Percentiles rank a stretch among this genome's conserved stretches.
Conservation (phyloP, 2,888 invertebrate species). For the Phlogophora meticulosa region DNA sequence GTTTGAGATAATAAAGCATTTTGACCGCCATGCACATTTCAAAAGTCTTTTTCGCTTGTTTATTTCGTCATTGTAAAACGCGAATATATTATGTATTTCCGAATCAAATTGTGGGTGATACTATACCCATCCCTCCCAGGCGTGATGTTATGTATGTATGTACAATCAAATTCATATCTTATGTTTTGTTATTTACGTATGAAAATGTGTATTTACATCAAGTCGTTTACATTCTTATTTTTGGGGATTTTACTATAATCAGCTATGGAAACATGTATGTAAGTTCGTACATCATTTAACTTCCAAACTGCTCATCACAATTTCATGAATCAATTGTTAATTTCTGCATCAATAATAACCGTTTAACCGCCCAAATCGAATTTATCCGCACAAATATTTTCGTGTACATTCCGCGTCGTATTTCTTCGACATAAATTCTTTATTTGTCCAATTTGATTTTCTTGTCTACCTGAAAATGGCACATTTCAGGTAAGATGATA, state of each 20-base stretch:
- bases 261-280: background rate
- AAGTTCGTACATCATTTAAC: background rate
- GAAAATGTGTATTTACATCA: conserved; percentile 9
- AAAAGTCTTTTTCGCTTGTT: background rate
- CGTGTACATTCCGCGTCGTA: too few species aligned
- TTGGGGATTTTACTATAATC: background rate
- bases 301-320: conserved; percentile 6
- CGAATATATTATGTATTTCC: too few species aligned
- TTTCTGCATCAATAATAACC: background rate
- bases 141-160: too few species aligned
- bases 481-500: too few species aligned
- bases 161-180: background rate
- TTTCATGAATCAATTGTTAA: background rate
- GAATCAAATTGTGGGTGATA: too few species aligned
- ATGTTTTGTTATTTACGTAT: conserved; percentile 2
- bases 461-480: too few species aligned
- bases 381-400: too few species aligned
- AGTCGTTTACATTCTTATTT: background rate
- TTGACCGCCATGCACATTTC: conserved; percentile 44
- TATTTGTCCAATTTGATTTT: too few species aligned
- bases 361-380: too few species aligned
- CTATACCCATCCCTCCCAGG: too few species aligned
- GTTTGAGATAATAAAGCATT: conserved; percentile 34
- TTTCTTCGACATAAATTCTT: too few species aligned
- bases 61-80: background rate